phyloP scores from a whole-genome alignment of 2,888 invertebrate species.

The Lepetodrilus schrolli region DNA sequence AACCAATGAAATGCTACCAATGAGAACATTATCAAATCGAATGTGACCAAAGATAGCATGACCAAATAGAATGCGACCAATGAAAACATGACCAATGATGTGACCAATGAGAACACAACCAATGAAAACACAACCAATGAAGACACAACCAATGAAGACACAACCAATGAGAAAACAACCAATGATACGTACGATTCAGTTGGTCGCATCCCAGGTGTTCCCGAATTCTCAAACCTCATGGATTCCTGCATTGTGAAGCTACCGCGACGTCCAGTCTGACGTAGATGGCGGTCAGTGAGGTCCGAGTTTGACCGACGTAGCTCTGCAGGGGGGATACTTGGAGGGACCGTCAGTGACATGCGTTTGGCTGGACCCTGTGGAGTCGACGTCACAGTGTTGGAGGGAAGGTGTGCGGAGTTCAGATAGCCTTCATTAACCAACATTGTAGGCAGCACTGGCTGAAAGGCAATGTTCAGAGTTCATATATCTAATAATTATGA shows the following conservation, averaged over 20 bases:
- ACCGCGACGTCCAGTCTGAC: background rate
- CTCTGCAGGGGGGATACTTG: background rate
- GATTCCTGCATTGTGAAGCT: constrained; percentile 22
- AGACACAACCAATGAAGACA: background rate
- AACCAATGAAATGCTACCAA: no score
- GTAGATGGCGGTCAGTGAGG: background rate
- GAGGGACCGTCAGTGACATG: background rate
- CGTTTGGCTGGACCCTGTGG: background rate
- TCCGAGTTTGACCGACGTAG: constrained; percentile 37
- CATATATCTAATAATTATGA: no score
- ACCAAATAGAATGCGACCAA: no score
- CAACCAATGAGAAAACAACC: background rate
- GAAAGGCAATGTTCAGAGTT: background rate
- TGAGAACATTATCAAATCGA: no score
- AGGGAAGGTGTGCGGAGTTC: constrained; percentile 15
- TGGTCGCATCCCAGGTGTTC: background rate
- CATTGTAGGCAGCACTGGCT: constrained; percentile 23
- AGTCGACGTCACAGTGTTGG: constrained; percentile 10
- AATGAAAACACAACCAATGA: no score
- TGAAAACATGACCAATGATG: no score
- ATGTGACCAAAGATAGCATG: no score
- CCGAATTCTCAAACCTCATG: no score
- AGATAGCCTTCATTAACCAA: constrained; percentile 18
- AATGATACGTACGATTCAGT: constrained; percentile 31
- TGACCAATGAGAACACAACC: no score